Percentiles rank a stretch among this genome's conserved stretches.
These are phyloP conservation scores for Vannuccia rotundouncinata DNA, from an alignment of 2,888 invertebrate genomes.

Conservation along the genomic window DNA sequence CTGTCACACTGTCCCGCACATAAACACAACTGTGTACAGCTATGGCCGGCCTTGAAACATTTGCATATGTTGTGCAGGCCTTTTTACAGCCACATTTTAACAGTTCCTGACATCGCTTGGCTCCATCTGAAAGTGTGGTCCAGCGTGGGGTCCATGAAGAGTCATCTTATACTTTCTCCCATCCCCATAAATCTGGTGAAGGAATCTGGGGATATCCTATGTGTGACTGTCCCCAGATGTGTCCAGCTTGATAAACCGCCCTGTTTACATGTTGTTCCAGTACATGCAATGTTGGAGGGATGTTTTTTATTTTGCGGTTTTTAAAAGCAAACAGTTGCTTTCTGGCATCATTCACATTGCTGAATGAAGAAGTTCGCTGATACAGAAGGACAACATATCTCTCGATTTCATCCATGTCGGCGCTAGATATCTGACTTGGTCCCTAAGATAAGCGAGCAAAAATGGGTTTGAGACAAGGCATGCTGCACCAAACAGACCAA, in stretches of 20 bases:
- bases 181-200: not conserved
- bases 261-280: conserved; percentile 42
- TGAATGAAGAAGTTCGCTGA: conserved; percentile 37
- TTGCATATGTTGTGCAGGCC: not conserved
- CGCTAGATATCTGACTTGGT: conserved; percentile 27
- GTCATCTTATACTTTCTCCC: not conserved
- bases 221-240: conserved; percentile 37
- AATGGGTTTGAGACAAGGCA: not conserved
- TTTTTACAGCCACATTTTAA: conserved; percentile 18
- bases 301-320: conserved; percentile 36
- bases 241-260: conserved; percentile 41
- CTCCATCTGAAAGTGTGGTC: not conserved
- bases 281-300: conserved; percentile 42
- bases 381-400: conserved; percentile 42
- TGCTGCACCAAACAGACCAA: not conserved
- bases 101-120: not conserved
- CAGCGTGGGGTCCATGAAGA: not conserved
- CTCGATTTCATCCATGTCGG: conserved; percentile 39
- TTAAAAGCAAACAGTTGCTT: conserved; percentile 40
- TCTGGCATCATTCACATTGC: conserved; percentile 40
- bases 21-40: conserved; percentile 22
- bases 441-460: not conserved
- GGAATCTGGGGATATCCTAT: not conserved
- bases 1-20: not conserved
- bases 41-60: conserved; percentile 5